These are phyloP conservation scores for Gasteruption jaculator DNA, from an alignment of 2,888 invertebrate genomes.

Conservation along the genomic window DNA sequence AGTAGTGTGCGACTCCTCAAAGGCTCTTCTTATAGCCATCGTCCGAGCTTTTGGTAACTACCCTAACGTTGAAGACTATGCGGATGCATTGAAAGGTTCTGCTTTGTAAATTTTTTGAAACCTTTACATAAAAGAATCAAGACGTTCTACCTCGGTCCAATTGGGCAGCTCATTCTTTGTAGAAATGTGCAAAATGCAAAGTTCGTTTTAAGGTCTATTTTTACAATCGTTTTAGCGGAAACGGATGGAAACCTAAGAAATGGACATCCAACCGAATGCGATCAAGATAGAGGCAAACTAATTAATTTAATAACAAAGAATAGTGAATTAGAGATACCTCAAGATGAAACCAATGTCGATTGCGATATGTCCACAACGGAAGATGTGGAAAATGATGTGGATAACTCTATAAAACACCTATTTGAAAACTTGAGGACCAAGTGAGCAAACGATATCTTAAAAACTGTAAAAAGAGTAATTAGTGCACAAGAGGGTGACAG, in stretches of 20 bases:
- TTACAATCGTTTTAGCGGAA: too few relatives aligned
- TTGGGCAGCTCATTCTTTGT: too few relatives aligned
- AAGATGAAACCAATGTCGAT: too few relatives aligned
- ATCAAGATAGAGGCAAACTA: not conserved
- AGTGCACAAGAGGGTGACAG: not conserved
- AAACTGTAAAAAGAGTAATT: not conserved
- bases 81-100: slow-evolving; percentile 22
- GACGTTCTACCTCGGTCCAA: too few relatives aligned
- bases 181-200: too few relatives aligned
- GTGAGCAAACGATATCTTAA: slow-evolving; percentile 5
- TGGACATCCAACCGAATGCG: not conserved
- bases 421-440: slow-evolving; percentile 3
- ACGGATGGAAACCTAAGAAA: slow-evolving; percentile 4
- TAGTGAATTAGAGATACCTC: too few relatives aligned
- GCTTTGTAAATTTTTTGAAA: too few relatives aligned
- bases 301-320: slow-evolving; percentile 6
- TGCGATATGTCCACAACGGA: too few relatives aligned
- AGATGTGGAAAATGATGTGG: too few relatives aligned
- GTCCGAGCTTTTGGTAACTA: slow-evolving; percentile 18
- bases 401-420: not conserved
- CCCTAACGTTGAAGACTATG: slow-evolving; percentile 21
- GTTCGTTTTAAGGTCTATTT: too few relatives aligned
- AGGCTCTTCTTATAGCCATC: slow-evolving; percentile 22
- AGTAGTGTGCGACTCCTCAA: slow-evolving; percentile 21
- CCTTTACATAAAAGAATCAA: too few relatives aligned